Conservation (phyloP, 2,797 vertebrate genomes). For the Rhinatrema bivittatum region DNA sequence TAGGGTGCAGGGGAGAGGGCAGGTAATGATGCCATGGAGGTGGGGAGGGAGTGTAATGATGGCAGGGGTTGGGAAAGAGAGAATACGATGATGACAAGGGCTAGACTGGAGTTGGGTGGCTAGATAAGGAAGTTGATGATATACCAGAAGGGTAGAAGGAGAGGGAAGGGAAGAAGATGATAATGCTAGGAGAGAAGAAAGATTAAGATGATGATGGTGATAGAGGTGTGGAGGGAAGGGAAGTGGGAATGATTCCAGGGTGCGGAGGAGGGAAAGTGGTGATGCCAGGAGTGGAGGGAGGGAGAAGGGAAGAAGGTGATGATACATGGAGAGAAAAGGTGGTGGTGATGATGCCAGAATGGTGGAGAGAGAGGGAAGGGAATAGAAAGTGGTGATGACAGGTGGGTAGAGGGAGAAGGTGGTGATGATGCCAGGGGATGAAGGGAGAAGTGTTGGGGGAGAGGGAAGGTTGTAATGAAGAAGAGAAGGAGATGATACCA, state of each 20-base stretch:
- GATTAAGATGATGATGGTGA: fast-evolving
- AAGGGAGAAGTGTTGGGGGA: neutral
- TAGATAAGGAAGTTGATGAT: no score
- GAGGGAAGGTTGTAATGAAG: neutral
- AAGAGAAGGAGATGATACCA: neutral
- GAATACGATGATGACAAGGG: no score
- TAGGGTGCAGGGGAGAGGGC: no score
- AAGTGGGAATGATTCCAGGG: neutral
- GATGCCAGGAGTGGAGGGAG: neutral
- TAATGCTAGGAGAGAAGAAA: neutral
- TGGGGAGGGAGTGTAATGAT: no score
- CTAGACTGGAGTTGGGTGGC: no score
- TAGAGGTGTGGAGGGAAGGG: neutral
- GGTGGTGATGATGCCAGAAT: no score
- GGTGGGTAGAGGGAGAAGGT: neutral
- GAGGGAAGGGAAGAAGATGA: neutral
- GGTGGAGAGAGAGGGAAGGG: neutral
- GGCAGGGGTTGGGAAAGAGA: no score
- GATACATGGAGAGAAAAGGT: neutral
- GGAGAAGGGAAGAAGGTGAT: neutral
- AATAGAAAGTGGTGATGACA: no score
- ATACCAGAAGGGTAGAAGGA: neutral
- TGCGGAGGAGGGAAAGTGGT: neutral
- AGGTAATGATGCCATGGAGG: no score
- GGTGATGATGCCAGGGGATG: neutral